These are phyloP conservation scores for Cathartes aura DNA, from an alignment of 2,113 vertebrate genomes.

Conservation along the genomic window DNA sequence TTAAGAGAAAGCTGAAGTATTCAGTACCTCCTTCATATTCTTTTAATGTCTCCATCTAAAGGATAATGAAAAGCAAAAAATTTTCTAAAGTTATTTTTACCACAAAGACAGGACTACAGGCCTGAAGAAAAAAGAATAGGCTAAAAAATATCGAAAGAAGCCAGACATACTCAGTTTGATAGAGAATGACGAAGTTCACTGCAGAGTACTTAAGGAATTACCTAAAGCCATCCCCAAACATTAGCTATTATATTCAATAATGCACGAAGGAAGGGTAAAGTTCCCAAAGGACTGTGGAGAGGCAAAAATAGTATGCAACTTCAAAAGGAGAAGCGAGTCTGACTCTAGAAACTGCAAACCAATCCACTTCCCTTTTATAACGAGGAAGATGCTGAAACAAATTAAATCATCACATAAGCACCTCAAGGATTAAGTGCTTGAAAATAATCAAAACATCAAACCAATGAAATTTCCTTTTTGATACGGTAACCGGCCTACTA, in stretches of 20 bases:
- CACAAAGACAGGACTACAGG: background rate
- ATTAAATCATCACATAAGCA: background rate
- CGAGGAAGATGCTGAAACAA: background rate
- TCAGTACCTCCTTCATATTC: background rate
- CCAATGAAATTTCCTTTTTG: background rate
- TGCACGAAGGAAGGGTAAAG: background rate
- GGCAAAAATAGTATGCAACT: background rate
- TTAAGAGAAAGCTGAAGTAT: background rate
- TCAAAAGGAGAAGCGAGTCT: background rate
- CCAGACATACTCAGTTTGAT: background rate
- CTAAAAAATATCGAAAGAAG: background rate
- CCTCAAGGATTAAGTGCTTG: background rate
- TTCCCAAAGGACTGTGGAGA: background rate
- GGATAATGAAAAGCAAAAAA: conserved; percentile 4
- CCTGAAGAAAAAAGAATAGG: background rate
- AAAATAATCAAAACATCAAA: background rate
- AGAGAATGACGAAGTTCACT: background rate
- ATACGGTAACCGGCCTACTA: accelerated
- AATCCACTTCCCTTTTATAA: background rate
- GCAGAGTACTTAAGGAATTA: conserved; percentile 6
- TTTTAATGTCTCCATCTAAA: background rate
- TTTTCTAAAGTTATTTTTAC: background rate
- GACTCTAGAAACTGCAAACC: background rate
- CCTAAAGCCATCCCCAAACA: conserved; percentile 43
- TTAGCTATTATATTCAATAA: background rate